These are phyloP conservation scores for Scaptomyza parva DNA, from an alignment of 2,888 invertebrate genomes.

Conservation along the genomic window DNA sequence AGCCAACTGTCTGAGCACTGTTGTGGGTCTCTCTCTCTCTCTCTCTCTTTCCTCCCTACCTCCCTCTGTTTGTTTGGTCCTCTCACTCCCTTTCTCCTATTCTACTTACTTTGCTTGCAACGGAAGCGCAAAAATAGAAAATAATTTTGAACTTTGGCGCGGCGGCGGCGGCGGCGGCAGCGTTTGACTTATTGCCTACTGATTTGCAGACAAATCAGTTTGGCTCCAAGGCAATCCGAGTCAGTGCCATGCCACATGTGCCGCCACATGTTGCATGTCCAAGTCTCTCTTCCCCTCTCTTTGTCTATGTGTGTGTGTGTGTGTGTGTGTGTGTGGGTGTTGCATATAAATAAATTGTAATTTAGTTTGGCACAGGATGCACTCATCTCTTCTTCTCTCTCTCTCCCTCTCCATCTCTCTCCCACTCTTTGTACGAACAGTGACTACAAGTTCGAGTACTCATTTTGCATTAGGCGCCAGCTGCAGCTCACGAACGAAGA, in stretches of 20 bases:
- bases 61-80: too few relatives aligned
- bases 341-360: slow-evolving; percentile 81
- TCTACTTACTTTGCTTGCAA: slow-evolving; percentile 30
- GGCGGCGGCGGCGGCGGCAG: slow-evolving; percentile 70
- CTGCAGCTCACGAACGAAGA: slow-evolving; percentile 68
- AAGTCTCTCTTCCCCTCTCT: slow-evolving; percentile 5
- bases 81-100: background rate
- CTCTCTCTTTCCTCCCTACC: background rate
- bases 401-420: too few relatives aligned
- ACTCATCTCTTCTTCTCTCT: too few relatives aligned
- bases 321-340: slow-evolving; percentile 66
- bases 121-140: slow-evolving; percentile 78
- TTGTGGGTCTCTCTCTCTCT: slow-evolving; percentile 7
- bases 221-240: slow-evolving; percentile 47
- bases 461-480: slow-evolving; percentile 64
- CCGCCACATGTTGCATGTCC: slow-evolving; percentile 42
- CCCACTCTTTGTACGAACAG: background rate
- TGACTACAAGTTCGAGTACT: slow-evolving; percentile 18
- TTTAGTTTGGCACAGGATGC: slow-evolving; percentile 75
- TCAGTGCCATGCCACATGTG: slow-evolving; percentile 47
- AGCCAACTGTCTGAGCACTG: slow-evolving; percentile 63
- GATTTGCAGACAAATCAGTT: slow-evolving; percentile 78
- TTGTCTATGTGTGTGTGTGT: slow-evolving; percentile 16
- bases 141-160: slow-evolving; percentile 72
- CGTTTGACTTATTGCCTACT: slow-evolving; percentile 81